Base-by-base conservation (phyloP, 2,888 invertebrate genomes). In the Neria commutata region DNA sequence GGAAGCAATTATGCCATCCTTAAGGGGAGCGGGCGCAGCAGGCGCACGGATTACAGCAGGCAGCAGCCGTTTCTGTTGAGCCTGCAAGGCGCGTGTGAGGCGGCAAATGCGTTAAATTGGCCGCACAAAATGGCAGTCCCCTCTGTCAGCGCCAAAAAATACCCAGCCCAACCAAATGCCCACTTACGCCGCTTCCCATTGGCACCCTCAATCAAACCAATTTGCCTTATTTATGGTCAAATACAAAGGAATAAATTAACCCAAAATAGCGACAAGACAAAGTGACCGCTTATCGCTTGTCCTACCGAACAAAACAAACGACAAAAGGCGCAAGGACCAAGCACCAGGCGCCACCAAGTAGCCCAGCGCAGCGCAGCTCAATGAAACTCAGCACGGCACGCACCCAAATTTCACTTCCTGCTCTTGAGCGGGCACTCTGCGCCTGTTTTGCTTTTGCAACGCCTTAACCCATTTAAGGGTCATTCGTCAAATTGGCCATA, bases 401-500 rank as follows among this genome's bases (percentile, higher is more conserved):
- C 37, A 4, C n/a, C n/a, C n/a, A n/a, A n/a, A n/a, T 37, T 37
- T n/a, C n/a, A n/a, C n/a, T 37, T n/a, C n/a, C n/a, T n/a, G 37
- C n/a, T 37, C n/a, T 10, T 37, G 6, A 4, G 6, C n/a, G 8
- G 8, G 6, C n/a, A 4, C n/a, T 24, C 60, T 56, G 23, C 61
- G 65, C 63, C 63, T 68, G 60, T 64, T 67, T 61, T n/a, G n/a
- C n/a, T n/a, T n/a, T n/a, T n/a, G n/a, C n/a, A n/a, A n/a, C n/a
- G n/a, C 64, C 63, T 73, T 73, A 72, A 72, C 70, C 71, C 70
- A 73, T 74, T 74, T 64, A 65, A 60, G 62, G 67, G 68, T 69
- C 74, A 73, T 70, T 69, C 73, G 64, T 68, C 73, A 75, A 68
- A 70, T 74, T 70, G 72, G 63, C 67, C 67, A 68, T 69, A 72